Base-by-base conservation (phyloP, 2,888 invertebrate genomes). In the Mythimna vitellina region DNA sequence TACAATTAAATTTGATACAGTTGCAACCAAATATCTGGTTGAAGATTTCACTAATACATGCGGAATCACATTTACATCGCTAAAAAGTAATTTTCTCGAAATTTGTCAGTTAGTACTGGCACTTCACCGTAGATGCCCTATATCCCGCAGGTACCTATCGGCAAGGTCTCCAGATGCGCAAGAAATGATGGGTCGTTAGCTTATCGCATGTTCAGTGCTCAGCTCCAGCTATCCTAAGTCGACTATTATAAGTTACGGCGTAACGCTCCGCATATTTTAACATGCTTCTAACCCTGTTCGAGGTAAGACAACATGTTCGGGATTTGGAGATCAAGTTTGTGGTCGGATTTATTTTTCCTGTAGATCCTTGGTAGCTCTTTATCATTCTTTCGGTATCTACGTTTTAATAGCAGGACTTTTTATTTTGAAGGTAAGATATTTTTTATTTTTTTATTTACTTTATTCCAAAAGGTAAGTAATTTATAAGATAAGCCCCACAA, bases 171-270 rank as follows among this genome's bases (percentile, higher is more conserved):
- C 35, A 58, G 57, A 51, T 65, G 62, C 57, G 57, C 81, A 72
- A 81, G 65, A 77, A 73, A 69, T 53, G 72, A 72, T 56, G 25
- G 58, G 65, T 72, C 81, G 81, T 81, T 81, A 77, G 77, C 63
- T 80, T 72, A 80, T 81, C 77, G 68, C 29, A 56, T 62, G 67
- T 46, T 65, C 60, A 46, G 57, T 38, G 56, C 46, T 76, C 12
- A 51, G 35, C 56, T 29, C 54, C 35, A 65, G 66, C 67, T 57
- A 35, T 65, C 67, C 76, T 67, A 51, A 60, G 70, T 70, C 65
- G 76, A 61, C 79, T 71, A 56, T 78, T 75, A 67, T 70, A 81
- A 71, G 61, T 81, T 76, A 57, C 65, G 32, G 29, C 46, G 17
- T 35, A 49, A 62, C 57, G 61, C 32, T 22, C 64, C 57, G 81